Evolutionary conservation across 2,797 vertebrate species (phyloP).

Genomic region (Eremophila alpestris): DNA sequence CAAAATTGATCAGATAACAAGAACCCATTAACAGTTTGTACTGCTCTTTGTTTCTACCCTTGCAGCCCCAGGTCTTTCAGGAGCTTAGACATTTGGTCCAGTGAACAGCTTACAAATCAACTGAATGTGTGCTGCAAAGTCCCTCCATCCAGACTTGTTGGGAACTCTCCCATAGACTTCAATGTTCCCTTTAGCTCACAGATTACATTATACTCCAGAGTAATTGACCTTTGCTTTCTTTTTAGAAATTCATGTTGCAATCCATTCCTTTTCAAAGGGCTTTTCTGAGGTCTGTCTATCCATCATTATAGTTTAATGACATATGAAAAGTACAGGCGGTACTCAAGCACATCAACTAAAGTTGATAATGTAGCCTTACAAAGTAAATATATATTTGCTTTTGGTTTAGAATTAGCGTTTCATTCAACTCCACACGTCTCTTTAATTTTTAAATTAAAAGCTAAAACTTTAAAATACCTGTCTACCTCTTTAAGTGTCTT

Average conservation of each 20-base stretch:
- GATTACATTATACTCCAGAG: neutral
- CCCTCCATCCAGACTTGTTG: neutral
- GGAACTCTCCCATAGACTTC: neutral
- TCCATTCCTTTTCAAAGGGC: neutral
- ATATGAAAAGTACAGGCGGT: neutral
- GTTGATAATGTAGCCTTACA: neutral
- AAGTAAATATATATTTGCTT: neutral
- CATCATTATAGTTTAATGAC: neutral
- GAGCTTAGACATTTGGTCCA: neutral
- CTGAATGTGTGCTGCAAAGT: neutral
- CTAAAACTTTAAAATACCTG: neutral
- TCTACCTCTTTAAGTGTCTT: neutral
- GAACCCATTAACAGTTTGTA: neutral
- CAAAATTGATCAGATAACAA: neutral
- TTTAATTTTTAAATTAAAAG: neutral
- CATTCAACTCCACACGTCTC: neutral
- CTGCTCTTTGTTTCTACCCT: neutral
- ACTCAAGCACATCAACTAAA: neutral
- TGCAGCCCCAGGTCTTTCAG: neutral
- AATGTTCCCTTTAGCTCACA: neutral
- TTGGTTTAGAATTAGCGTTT: neutral
- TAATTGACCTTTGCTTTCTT: neutral
- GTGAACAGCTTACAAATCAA: neutral
- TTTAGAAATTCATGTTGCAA: neutral
- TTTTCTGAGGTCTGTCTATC: neutral